Conservation (phyloP, 2,113 vertebrate species). For the Coregonus clupeaformis region DNA sequence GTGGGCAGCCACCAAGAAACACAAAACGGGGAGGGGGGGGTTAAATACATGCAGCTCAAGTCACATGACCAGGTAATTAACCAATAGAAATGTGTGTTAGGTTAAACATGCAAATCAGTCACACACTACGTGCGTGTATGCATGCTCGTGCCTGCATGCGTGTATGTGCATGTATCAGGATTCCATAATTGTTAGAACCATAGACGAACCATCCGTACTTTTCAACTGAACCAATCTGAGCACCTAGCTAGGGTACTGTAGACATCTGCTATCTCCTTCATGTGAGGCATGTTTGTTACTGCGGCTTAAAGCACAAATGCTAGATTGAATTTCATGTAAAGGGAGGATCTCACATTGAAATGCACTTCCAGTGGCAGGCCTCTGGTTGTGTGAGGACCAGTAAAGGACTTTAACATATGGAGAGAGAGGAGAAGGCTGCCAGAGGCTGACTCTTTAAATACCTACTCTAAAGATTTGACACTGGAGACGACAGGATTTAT, state of each 20-base stretch:
- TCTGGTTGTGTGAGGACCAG: conserved; percentile 1
- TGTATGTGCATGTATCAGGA: not conserved
- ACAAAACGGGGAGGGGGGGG: no score
- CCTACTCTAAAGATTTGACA: conserved; percentile 43
- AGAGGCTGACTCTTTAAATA: conserved; percentile 49
- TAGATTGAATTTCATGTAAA: conserved; percentile 13
- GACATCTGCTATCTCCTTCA: conserved; percentile 21
- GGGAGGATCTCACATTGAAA: conserved; percentile 8
- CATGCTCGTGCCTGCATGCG: no score
- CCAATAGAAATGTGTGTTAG: no score
- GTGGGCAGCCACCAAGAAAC: no score
- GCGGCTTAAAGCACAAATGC: conserved; percentile 9
- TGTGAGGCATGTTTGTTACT: conserved; percentile 8
- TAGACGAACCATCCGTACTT: not conserved
- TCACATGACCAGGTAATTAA: no score
- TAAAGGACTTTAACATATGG: conserved; percentile 20
- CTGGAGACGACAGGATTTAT: conserved; percentile 41
- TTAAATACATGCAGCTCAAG: no score
- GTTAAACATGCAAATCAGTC: no score
- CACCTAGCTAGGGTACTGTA: not conserved
- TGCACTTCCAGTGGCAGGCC: conserved; percentile 1
- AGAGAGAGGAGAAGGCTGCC: conserved; percentile 23
- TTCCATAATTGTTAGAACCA: not conserved
- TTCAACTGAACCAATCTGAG: not conserved
- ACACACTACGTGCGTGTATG: no score